Percentiles rank a stretch among this genome's conserved stretches.
These are phyloP conservation scores for Galagoides demidoff DNA, from an alignment of 2,797 vertebrate genomes.

Conservation along the genomic window DNA sequence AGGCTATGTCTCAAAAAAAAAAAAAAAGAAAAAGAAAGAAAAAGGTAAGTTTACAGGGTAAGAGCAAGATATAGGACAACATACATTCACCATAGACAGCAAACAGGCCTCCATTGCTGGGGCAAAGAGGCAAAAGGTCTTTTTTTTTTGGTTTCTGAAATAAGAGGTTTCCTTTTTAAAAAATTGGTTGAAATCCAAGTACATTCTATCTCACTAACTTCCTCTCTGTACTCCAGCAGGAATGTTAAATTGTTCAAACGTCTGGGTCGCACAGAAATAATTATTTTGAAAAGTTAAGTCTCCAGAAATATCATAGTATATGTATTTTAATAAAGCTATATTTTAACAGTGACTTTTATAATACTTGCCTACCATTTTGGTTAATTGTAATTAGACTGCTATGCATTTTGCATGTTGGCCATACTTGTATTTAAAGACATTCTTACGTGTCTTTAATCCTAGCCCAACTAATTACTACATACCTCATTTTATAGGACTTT, in stretches of 20 bases:
- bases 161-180: slow-evolving; percentile 23
- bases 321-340: slow-evolving; percentile 11
- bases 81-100: too few species aligned
- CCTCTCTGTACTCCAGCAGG: neutral
- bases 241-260: neutral
- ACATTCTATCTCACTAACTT: neutral
- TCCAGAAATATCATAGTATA: neutral
- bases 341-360: slow-evolving; percentile 30
- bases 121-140: too few species aligned
- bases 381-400: neutral
- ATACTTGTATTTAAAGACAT: slow-evolving; percentile 49
- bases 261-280: slow-evolving; percentile 13
- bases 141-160: neutral
- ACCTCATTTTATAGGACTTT: slow-evolving; percentile 61
- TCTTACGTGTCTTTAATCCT: slow-evolving; percentile 36
- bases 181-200: slow-evolving; percentile 2
- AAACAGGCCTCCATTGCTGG: too few species aligned
- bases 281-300: slow-evolving; percentile 28
- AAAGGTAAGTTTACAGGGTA: too few species aligned
- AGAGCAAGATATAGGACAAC: too few species aligned
- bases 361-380: neutral
- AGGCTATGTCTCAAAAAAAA: too few species aligned
- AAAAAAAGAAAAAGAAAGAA: too few species aligned
- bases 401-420: neutral
- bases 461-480: slow-evolving; percentile 55